Base-by-base conservation (phyloP, 2,888 invertebrate species). In the Lysandra bellargus region DNA sequence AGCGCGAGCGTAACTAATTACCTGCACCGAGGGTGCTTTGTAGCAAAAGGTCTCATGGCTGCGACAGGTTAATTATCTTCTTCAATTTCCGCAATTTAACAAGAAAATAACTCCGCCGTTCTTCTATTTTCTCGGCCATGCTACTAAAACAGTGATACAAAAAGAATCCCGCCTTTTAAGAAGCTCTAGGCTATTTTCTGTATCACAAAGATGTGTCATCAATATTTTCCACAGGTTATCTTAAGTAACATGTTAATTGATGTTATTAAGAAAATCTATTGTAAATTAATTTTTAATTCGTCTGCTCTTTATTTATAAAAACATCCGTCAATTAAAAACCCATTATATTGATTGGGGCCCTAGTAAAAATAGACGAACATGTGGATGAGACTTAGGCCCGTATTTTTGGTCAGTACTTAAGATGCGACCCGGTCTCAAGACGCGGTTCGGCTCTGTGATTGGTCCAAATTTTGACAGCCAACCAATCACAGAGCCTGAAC, bases 311-410 rank as follows among this genome's bases (percentile, higher is more conserved):
- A 75, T 75, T 75, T 12, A 49, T 75, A 75, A 44, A 75, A 76
- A 61, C 75, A 77, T 79, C 72, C 60, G 53, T 49, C 72, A 49
- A n/a, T 80, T 85, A 91, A 60, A 69, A 69, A 69, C 4, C 33
- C 14, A 69, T 69, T 69, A 17, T 12, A 37, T 14, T 37, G 14
- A 69, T 14, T 69, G 30, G 33, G 33, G 33, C 30, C 33, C 33
- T 69, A 37, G 12, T 69, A 23, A 14, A 69, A 9, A 37, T 17
- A 69, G 17, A 69, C 69, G 17, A 69, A 37, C 37, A 69, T 30
- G 6, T n/a, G 37, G 2, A 69, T 69, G 33, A n/a, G 61, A 61
- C 60, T 61, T 23, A 61, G 57, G 17, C 57, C 17, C 17, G 57
- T 23, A 23, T 23, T 23, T 23, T 23, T 23, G 23, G 23, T 23